Conservation (phyloP, 2,113 vertebrate species). For the Glaucidium brasilianum region DNA sequence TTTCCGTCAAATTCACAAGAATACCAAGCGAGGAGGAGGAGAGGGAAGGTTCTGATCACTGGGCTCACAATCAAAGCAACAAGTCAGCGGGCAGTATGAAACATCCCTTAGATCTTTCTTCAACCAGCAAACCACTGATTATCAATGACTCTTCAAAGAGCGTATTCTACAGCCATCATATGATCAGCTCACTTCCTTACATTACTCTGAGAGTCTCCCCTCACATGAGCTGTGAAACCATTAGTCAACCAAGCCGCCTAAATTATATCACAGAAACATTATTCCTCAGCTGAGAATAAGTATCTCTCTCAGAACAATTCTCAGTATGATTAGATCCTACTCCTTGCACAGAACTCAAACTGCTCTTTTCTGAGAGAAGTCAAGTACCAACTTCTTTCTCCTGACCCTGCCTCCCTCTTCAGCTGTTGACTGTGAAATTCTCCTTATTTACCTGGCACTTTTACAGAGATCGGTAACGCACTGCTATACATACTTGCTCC, state of each 20-base stretch:
- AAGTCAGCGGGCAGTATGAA: not conserved
- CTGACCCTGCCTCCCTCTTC: not conserved
- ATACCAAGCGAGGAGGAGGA: not conserved
- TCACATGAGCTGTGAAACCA: not conserved
- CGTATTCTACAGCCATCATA: not conserved
- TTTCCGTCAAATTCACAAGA: not conserved
- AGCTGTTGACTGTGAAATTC: not conserved
- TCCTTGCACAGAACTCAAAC: not conserved
- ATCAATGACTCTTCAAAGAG: not conserved
- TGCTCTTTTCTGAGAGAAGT: not conserved
- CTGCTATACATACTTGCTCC: not conserved
- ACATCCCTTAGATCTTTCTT: not conserved
- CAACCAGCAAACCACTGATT: not conserved
- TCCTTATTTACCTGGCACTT: constrained; percentile 1
- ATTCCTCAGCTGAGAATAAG: not conserved
- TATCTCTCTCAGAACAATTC: not conserved
- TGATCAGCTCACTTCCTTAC: not conserved
- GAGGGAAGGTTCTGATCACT: not conserved
- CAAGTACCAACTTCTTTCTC: not conserved
- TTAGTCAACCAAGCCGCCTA: not conserved
- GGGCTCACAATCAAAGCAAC: not conserved
- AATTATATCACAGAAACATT: not conserved
- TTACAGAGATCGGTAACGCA: not conserved
- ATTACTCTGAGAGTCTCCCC: not conserved
- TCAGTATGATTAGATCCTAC: not conserved